These are phyloP conservation scores for Drosophila tani DNA, from an alignment of 1,140 invertebrate species.

Conservation along the genomic window DNA sequence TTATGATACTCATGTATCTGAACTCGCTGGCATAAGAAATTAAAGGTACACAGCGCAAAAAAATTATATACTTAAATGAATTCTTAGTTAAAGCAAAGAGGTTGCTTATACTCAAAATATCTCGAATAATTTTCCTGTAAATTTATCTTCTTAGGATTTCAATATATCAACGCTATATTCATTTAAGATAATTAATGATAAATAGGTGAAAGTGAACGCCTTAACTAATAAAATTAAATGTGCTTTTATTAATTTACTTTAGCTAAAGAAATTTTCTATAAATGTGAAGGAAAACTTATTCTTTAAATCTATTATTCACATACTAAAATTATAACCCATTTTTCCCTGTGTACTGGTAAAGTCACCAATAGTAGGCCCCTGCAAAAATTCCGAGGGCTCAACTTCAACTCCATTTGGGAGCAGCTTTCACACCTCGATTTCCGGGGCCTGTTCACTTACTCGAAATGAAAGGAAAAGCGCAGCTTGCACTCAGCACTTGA, in stretches of 20 bases:
- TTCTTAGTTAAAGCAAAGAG: background rate
- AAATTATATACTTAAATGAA: background rate
- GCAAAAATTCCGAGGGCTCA: background rate
- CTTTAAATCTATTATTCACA: too few species aligned
- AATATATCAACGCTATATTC: too few species aligned
- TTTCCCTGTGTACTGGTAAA: background rate
- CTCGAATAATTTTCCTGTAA: too few species aligned
- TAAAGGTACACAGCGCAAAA: background rate
- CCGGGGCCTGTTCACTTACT: constrained; percentile 58
- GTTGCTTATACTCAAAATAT: too few species aligned
- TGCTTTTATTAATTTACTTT: too few species aligned
- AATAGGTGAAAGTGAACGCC: too few species aligned
- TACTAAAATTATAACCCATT: background rate
- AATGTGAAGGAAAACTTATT: background rate
- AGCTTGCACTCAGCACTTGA: constrained; percentile 66
- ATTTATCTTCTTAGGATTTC: too few species aligned
- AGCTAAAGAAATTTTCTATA: too few species aligned
- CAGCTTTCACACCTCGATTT: constrained; percentile 53
- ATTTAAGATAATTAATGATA: too few species aligned
- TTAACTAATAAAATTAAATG: too few species aligned
- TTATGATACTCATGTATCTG: constrained; percentile 10
- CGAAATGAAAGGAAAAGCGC: constrained; percentile 24
- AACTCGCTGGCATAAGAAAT: background rate
- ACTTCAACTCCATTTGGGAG: constrained; percentile 25
- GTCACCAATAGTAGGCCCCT: background rate